Evolutionary conservation across 2,113 vertebrate genomes (phyloP), one percentile per base, ranked within the genome.

Genomic region (Trachemys scripta): DNA sequence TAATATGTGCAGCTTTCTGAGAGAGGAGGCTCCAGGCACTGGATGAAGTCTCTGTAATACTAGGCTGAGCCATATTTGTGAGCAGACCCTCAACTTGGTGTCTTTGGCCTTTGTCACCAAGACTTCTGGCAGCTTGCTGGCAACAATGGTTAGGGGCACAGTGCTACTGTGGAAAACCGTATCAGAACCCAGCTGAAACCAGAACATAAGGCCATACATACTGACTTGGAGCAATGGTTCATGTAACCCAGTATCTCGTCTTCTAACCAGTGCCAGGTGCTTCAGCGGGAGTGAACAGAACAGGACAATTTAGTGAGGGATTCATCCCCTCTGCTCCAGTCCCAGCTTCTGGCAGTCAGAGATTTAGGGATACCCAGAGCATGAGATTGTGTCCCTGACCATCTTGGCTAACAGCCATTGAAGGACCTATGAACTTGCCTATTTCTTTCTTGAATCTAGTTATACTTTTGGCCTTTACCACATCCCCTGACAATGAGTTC

Each of bases 1-100:
- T 24, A 8, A 5, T 56, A 0, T 27, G 0, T 72, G 54, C 25
- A 24, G 27, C 45, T 25, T 90, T 80, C 1, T 24, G 54, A 89
- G 35, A 45, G 50, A 62, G 59, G 87, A 45, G 10, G 17, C 8
- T 38, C n/a, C n/a, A 9, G 0, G 0, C 50, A 85, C 3, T 1
- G 3, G 47, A 10, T 45, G 17, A 9, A 0, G 0, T 80, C 11
- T 29, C 10, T 59, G 4, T 78, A 12, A n/a, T 25, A 65, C 14
- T 86, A 6, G 29, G 17, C 51, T 88, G 45, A 88, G 9, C 3
- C 35, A 31, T 3, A 4, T 79, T 0, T 0, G 22, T 72, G 10
- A 53, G 45, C 5, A 72, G 72, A 35, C 11, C 6, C 38, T 80
- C 1, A 2, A 8, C 47, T 76, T 84, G 59, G 1, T 29, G 8